These are phyloP conservation scores for Argopecten irradians DNA, from an alignment of 1,140 invertebrate species.

Conservation along the genomic window DNA sequence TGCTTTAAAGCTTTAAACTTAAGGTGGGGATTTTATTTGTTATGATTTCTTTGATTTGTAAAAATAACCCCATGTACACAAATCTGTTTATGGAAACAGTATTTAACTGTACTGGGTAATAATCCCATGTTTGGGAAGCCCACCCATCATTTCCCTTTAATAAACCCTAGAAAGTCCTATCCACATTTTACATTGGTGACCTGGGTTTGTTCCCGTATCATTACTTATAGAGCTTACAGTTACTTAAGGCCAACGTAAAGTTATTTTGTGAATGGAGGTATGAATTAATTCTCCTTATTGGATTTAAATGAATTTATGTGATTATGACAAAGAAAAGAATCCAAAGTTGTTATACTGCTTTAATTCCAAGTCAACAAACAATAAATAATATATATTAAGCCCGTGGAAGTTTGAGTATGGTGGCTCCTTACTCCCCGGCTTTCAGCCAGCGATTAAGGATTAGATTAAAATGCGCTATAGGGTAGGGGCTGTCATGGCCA, in stretches of 20 bases:
- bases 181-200: background rate
- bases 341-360: background rate
- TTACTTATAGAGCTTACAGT: background rate
- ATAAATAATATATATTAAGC: background rate
- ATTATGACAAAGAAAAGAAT: background rate
- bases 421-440: background rate
- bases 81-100: too few relatives aligned
- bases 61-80: too few relatives aligned
- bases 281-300: background rate
- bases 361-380: background rate
- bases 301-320: conserved; percentile 12
- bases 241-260: background rate
- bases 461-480: background rate
- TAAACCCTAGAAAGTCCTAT: too few relatives aligned
- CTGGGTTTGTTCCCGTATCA: background rate
- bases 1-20: too few relatives aligned
- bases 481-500: background rate
- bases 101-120: too few relatives aligned
- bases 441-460: background rate
- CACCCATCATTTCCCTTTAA: too few relatives aligned
- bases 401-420: background rate
- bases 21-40: too few relatives aligned
- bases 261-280: background rate
- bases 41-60: too few relatives aligned
- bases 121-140: too few relatives aligned